Evolutionary conservation across 2,113 vertebrate species (phyloP).

Genomic region (Cromileptes altivelis): DNA sequence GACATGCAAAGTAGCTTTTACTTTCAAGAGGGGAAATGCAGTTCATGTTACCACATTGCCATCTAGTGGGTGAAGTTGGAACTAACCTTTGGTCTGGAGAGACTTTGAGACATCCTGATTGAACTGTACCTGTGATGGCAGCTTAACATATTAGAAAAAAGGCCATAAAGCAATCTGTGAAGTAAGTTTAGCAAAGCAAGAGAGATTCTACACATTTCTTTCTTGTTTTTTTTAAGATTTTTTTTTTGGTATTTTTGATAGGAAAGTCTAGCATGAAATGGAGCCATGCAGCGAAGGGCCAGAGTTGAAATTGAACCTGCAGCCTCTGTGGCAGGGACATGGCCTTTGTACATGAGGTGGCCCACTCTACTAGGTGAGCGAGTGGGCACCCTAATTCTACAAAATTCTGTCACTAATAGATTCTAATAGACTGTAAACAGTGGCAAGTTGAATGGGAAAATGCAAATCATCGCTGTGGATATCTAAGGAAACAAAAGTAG

Average conservation of each 20-base stretch:
- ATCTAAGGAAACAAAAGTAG: neutral
- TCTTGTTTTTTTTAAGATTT: neutral
- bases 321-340: too few relatives aligned
- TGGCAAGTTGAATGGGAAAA: too few relatives aligned
- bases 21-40: neutral
- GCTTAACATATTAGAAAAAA: neutral
- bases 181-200: neutral
- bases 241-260: neutral
- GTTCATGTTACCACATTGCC: constrained; percentile 76
- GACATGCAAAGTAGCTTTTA: constrained; percentile 7
- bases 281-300: too few relatives aligned
- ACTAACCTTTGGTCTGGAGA: neutral
- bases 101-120: neutral
- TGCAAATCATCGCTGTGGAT: neutral
- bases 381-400: too few relatives aligned
- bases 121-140: neutral
- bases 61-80: constrained; percentile 62
- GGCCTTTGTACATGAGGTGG: too few relatives aligned
- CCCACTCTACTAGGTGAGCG: too few relatives aligned
- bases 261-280: too few relatives aligned
- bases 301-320: too few relatives aligned
- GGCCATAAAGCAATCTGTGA: neutral
- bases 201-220: too few relatives aligned
- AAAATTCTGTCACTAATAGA: too few relatives aligned
- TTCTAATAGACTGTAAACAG: too few relatives aligned